phyloP scores from a whole-genome alignment of 2,113 vertebrate genomes.

The Crypturellus undulatus region DNA sequence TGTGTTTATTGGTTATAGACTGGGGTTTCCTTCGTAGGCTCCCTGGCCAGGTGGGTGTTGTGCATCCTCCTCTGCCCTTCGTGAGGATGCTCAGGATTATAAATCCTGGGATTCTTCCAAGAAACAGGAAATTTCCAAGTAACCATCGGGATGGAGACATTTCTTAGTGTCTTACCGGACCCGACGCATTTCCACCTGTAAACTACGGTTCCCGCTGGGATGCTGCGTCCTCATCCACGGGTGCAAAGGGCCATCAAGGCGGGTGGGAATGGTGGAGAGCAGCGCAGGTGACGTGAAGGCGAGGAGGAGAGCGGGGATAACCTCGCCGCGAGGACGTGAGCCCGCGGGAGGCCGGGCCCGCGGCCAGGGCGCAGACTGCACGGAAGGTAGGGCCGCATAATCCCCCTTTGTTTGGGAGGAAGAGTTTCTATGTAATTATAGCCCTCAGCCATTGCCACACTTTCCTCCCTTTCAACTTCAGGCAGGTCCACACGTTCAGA shows the following conservation, averaged over 20 bases:
- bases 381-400: neutral
- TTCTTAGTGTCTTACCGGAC: neutral
- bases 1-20: constrained; percentile 64
- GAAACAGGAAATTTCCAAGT: neutral
- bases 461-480: constrained; percentile 70
- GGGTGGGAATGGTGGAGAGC: accelerated
- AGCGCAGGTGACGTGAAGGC: accelerated
- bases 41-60: constrained; percentile 15
- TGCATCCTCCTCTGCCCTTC: neutral
- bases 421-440: constrained; percentile 70
- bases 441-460: constrained; percentile 70
- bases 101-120: neutral
- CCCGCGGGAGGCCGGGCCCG: neutral
- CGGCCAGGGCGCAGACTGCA: neutral
- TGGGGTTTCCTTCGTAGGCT: neutral
- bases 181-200: neutral
- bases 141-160: neutral
- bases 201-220: neutral
- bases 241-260: accelerated
- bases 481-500: constrained; percentile 69
- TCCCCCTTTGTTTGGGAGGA: constrained; percentile 54
- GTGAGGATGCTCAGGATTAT: neutral
- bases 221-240: accelerated
- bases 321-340: neutral
- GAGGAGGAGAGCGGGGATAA: accelerated